Conservation (phyloP, 2,888 invertebrate genomes). For the Pammene fasciana region DNA sequence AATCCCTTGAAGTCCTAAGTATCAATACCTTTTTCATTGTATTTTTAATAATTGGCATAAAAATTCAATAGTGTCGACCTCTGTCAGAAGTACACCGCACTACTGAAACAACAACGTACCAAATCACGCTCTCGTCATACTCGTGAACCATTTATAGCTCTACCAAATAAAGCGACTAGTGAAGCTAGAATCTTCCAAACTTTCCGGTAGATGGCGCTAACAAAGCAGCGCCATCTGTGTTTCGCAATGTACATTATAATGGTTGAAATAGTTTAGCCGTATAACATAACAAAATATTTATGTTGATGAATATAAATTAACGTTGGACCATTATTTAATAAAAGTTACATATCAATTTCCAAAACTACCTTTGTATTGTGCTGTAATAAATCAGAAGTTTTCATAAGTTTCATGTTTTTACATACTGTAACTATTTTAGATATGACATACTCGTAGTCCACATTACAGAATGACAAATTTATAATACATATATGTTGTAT, state of each 20-base stretch:
- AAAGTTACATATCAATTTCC: neutral
- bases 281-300: neutral
- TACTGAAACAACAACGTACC: neutral
- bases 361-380: neutral
- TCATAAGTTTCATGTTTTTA: no score
- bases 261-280: neutral
- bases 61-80: neutral
- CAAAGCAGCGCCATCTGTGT: constrained; percentile 19
- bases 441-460: neutral
- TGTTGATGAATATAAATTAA: neutral
- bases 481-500: neutral
- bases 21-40: no score
- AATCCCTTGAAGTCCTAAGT: no score
- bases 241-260: neutral
- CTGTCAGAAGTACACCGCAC: constrained; percentile 8
- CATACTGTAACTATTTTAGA: no score
- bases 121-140: neutral
- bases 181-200: constrained; percentile 6
- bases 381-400: neutral
- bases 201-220: constrained; percentile 18
- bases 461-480: neutral
- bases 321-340: neutral
- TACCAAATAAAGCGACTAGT: neutral
- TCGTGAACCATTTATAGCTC: constrained; percentile 1
- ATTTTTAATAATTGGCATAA: neutral